Evolutionary conservation across 2,113 vertebrate species (phyloP), one percentile per base, ranked within the genome.

Genomic region (Leptobrachium ailaonicum): DNA sequence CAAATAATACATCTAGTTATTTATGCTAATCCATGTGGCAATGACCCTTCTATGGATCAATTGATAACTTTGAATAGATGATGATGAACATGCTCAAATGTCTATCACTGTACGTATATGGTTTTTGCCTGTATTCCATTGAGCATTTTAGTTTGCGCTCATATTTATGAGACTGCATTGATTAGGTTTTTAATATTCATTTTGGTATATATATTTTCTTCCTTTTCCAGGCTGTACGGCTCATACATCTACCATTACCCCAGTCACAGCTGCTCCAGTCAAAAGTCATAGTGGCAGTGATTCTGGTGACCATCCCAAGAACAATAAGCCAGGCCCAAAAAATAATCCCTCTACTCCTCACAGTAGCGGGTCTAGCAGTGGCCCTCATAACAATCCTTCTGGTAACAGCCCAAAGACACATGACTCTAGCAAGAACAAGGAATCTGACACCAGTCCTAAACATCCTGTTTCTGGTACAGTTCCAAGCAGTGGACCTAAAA

Each of bases 141-240:
- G 6, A 6, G 11, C 6, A 54, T 54, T 8, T 54, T 1, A 54
- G 2, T 54, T 6, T 54, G 6, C 1, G 6, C 6, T 54, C 6
- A 2, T 54, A 54, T 53, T 11, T 11, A 53, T 54, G 6, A 8
- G 50, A 1, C 50, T 8, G 6, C 50, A 54, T 6, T 54, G 11
- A 54, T 8, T 11, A 6, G 11, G 11, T 54, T 8, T 54, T 5
- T 53, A 7, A 8, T 54, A 8, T 54, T 54, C 1, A 54, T 54
- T 54, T 60, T 60, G 13, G 13, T 13, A 1, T 1, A 60, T 60
- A 2, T 5, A 14, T 2, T 54, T 41, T 53, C 6, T 66, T 0
- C 74, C 40, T 63, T 0, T 84, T 83, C 2, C 82, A 95, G 92
- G 80, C 72, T 92, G 85, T 3, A 85, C 63, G 0, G 0, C 87